phyloP scores from a whole-genome alignment of 2,888 invertebrate species.

The Eupithecia inturbata region DNA sequence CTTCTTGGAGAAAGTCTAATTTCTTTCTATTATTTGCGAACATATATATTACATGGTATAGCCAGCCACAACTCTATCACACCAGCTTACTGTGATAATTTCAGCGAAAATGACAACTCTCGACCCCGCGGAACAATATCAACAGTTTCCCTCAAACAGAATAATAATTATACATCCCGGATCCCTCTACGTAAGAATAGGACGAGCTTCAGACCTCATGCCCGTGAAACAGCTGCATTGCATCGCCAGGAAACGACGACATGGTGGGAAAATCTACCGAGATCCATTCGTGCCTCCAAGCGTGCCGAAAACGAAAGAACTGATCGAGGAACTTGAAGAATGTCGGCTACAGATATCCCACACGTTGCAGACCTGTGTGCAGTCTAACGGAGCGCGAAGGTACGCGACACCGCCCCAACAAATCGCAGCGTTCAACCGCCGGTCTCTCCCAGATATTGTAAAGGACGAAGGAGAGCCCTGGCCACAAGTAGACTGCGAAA shows the following conservation, averaged over 20 bases:
- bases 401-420: conserved; percentile 95
- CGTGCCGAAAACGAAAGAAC: conserved; percentile 86
- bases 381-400: conserved; percentile 91
- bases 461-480: conserved; percentile 84
- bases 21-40: not conserved
- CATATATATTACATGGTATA: not conserved
- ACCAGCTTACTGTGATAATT: not conserved
- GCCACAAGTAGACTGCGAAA: conserved; percentile 86
- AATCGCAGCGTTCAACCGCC: conserved; percentile 93
- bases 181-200: conserved; percentile 94
- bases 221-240: conserved; percentile 94
- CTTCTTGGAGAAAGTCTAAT: not conserved
- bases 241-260: conserved; percentile 88
- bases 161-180: conserved; percentile 98
- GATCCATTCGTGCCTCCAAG: conserved; percentile 88
- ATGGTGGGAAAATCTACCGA: conserved; percentile 82
- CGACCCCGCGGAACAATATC: conserved; percentile 75
- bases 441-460: conserved; percentile 88
- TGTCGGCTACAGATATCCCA: conserved; percentile 92
- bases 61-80: not conserved
- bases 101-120: conserved; percentile 44
- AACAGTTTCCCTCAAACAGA: conserved; percentile 90
- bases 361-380: conserved; percentile 93
- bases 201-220: conserved; percentile 94
- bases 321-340: conserved; percentile 92